Percentiles rank a stretch among this genome's conserved stretches.
Evolutionary conservation across 2,113 vertebrate genomes (phyloP).

Genomic region (Carlito syrichta): DNA sequence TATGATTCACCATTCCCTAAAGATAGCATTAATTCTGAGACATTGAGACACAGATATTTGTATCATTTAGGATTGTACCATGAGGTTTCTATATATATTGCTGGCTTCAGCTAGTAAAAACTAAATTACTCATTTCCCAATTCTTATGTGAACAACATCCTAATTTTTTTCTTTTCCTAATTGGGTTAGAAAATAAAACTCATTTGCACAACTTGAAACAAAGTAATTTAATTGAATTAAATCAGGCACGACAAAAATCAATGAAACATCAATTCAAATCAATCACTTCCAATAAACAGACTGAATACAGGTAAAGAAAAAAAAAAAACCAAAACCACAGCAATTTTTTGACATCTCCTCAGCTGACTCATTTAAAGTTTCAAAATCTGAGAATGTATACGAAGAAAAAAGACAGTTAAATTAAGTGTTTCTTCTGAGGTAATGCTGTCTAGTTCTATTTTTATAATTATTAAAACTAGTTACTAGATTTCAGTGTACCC

Average conservation of each 20-base stretch:
- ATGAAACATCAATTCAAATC: constrained; percentile 63
- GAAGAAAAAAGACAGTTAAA: too few relatives aligned
- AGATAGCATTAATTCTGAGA: neutral
- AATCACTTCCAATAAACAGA: constrained; percentile 66
- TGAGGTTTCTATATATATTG: neutral
- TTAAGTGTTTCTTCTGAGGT: too few relatives aligned
- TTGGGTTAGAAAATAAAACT: constrained; percentile 51
- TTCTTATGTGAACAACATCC: neutral
- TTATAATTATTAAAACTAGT: too few relatives aligned
- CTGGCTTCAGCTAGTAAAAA: neutral
- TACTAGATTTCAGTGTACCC: too few relatives aligned
- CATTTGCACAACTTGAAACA: constrained; percentile 34
- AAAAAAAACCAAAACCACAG: too few relatives aligned
- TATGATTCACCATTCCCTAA: neutral
- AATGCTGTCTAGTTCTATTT: too few relatives aligned
- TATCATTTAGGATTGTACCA: neutral
- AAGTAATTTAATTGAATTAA: constrained; percentile 57
- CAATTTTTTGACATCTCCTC: constrained; percentile 12
- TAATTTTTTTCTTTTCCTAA: constrained; percentile 39
- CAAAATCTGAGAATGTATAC: neutral
- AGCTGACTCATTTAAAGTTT: neutral
- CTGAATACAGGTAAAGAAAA: constrained; percentile 25
- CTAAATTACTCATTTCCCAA: neutral
- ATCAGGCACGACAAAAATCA: constrained; percentile 47
- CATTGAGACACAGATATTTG: neutral